Conservation (phyloP, 2,797 vertebrate species). For the Phrynocephalus guinanensis region DNA sequence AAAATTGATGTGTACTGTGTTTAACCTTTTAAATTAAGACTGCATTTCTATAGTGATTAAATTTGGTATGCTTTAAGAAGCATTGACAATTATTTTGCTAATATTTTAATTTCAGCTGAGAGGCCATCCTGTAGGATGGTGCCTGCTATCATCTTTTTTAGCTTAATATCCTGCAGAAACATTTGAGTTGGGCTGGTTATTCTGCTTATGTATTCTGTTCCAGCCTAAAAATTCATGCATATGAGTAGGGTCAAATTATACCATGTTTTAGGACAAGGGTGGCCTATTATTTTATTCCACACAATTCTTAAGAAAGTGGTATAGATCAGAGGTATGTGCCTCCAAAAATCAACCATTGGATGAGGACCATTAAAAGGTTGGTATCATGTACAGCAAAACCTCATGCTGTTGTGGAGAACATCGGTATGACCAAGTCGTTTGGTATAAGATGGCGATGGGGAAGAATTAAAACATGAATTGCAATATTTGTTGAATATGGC, state of each 20-base stretch:
- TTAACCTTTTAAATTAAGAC: slow-evolving; percentile 49
- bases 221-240: background rate
- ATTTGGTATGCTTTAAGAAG: background rate
- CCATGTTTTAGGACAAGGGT: background rate
- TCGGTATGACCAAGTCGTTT: too few relatives aligned
- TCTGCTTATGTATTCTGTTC: background rate
- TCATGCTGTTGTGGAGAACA: background rate
- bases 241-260: background rate
- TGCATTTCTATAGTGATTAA: background rate
- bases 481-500: too few relatives aligned
- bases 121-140: background rate
- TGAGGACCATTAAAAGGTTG: background rate
- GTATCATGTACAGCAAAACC: background rate
- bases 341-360: background rate
- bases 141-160: background rate
- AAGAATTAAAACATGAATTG: too few relatives aligned
- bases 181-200: background rate
- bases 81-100: background rate
- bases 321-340: background rate
- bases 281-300: background rate
- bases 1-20: slow-evolving; percentile 31
- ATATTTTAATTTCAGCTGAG: background rate
- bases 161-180: background rate
- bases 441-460: too few relatives aligned
- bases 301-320: background rate